These are phyloP conservation scores for Gorsachius magnificus DNA, from an alignment of 2,797 vertebrate genomes.

Conservation along the genomic window DNA sequence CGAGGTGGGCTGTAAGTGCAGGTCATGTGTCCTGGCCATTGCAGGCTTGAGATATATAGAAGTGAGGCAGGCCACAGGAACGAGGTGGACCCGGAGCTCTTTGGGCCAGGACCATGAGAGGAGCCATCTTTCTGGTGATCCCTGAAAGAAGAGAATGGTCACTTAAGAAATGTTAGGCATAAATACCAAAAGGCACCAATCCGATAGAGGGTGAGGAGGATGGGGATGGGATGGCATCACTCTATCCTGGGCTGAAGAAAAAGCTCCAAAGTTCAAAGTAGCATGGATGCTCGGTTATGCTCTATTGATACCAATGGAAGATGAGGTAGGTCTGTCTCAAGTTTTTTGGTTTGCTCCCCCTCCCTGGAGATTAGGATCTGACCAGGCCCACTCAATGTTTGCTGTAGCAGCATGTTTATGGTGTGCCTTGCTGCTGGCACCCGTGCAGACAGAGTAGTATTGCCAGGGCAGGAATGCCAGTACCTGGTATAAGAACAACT, in stretches of 20 bases:
- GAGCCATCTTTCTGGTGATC: not conserved
- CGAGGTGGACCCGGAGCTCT: not conserved
- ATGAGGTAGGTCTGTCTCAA: not conserved
- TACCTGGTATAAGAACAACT: not conserved
- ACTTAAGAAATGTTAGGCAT: rapidly evolving
- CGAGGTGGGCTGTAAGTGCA: not conserved
- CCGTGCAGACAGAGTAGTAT: not conserved
- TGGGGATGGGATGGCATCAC: not conserved
- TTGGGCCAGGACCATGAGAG: not conserved
- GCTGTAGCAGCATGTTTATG: not conserved
- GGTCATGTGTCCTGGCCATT: not conserved
- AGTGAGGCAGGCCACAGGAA: not conserved
- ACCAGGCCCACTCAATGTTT: not conserved
- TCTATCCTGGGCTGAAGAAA: not conserved
- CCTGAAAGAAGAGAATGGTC: not conserved
- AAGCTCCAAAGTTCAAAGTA: not conserved
- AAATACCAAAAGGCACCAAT: not conserved
- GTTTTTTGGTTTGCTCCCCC: too few relatives aligned
- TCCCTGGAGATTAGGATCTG: not conserved
- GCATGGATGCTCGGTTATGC: not conserved
- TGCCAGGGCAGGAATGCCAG: not conserved
- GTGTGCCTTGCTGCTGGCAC: not conserved
- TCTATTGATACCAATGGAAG: not conserved
- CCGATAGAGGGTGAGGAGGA: not conserved
- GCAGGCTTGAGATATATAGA: not conserved